phyloP scores from a whole-genome alignment of 2,797 vertebrate genomes.

The Eupleurogrammus muticus region DNA sequence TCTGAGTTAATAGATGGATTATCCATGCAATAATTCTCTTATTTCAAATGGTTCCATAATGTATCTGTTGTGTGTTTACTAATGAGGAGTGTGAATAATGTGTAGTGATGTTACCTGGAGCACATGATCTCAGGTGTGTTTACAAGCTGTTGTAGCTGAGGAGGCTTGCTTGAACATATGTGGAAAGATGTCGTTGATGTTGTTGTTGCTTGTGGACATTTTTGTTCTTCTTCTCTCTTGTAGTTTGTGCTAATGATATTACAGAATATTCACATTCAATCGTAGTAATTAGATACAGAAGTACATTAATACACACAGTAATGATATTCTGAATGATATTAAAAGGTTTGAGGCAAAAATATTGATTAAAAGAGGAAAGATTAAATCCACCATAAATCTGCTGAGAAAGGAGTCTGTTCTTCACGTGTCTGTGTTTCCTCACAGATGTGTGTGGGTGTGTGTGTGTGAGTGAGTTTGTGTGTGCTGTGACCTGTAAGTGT shows the following conservation, averaged over 20 bases:
- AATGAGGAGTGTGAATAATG: not conserved
- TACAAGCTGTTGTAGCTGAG: not conserved
- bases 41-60: slow-evolving; percentile 3
- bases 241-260: not conserved
- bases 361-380: slow-evolving; percentile 22
- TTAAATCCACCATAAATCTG: slow-evolving; percentile 8
- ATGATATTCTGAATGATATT: not conserved
- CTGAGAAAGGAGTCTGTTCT: slow-evolving; percentile 19
- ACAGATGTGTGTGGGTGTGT: slow-evolving; percentile 19
- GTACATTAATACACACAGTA: too few species aligned
- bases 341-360: not conserved
- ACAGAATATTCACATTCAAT: not conserved
- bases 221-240: not conserved
- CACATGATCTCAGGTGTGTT: not conserved
- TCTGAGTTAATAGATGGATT: slow-evolving; percentile 34
- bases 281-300: not conserved
- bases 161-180: not conserved
- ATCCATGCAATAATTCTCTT: slow-evolving; percentile 21
- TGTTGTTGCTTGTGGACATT: not conserved
- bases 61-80: not conserved
- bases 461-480: slow-evolving; percentile 26
- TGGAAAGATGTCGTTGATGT: not conserved
- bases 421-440: slow-evolving; percentile 7
- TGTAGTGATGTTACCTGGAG: not conserved
- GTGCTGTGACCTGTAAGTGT: slow-evolving; percentile 42